These are phyloP conservation scores for Sepioteuthis lessoniana DNA, from an alignment of 2,888 invertebrate species.

Conservation along the genomic window DNA sequence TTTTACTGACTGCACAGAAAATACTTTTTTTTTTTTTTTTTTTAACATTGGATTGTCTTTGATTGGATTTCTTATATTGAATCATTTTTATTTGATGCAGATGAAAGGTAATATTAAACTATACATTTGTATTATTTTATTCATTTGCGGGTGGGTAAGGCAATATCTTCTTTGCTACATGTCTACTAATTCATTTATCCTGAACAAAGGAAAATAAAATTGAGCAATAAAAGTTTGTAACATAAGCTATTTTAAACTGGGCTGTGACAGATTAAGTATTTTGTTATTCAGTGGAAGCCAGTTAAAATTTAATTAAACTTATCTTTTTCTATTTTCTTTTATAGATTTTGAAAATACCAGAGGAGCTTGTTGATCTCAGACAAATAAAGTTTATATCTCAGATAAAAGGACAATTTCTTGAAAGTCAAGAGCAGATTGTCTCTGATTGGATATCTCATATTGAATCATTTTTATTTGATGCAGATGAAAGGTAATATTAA, in stretches of 20 bases:
- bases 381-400: constrained; percentile 70
- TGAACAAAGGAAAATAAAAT: no score
- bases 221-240: background rate
- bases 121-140: background rate
- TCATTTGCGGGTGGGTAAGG: no score
- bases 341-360: constrained; percentile 72
- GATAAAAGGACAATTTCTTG: constrained; percentile 55
- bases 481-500: constrained; percentile 72
- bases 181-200: no score
- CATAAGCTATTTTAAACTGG: background rate
- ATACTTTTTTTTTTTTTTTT: no score
- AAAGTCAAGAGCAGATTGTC: constrained; percentile 72
- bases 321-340: constrained; percentile 24
- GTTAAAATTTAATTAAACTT: background rate
- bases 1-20: no score
- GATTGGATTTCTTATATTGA: constrained; percentile 75
- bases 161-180: no score
- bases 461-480: constrained; percentile 71
- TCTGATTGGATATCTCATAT: constrained; percentile 74
- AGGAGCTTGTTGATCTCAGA: constrained; percentile 70
- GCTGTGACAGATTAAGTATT: background rate
- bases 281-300: background rate
- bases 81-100: constrained; percentile 70
- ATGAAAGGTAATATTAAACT: constrained; percentile 69
- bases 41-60: constrained; percentile 68